phyloP scores from a whole-genome alignment of 2,113 vertebrate species.

The Salvelinus namaycush region DNA sequence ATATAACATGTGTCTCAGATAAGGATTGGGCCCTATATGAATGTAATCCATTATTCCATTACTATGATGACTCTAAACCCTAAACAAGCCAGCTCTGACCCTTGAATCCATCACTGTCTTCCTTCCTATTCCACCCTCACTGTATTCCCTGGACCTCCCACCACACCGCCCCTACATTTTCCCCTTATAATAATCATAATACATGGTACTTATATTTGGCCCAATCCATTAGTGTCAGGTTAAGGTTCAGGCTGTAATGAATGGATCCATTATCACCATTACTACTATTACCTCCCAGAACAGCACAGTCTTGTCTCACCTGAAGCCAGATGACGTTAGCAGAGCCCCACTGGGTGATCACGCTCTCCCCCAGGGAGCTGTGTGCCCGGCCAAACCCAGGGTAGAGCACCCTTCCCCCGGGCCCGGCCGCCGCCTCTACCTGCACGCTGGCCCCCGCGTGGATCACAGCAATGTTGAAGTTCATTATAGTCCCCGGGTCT shows the following conservation, averaged over 20 bases:
- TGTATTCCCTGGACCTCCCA: not conserved
- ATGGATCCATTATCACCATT: not conserved
- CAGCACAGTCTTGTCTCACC: conserved; percentile 60
- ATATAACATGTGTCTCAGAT: not conserved
- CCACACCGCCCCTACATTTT: not conserved
- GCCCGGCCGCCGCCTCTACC: conserved; percentile 71
- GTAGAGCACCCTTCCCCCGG: conserved; percentile 83
- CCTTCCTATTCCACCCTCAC: not conserved
- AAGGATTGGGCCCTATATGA: too few relatives aligned
- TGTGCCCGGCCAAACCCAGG: conserved; percentile 82
- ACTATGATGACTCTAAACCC: too few relatives aligned
- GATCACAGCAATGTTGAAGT: conserved; percentile 83
- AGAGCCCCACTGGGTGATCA: conserved; percentile 81
- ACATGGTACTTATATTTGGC: too few relatives aligned
- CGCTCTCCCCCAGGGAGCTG: conserved; percentile 79
- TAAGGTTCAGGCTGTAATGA: not conserved
- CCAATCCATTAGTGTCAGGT: not conserved
- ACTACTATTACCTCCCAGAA: not conserved
- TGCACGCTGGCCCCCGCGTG: conserved; percentile 73
- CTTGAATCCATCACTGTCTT: not conserved
- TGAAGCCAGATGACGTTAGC: conserved; percentile 89
- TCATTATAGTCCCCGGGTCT: conserved; percentile 73
- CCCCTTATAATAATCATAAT: not conserved
- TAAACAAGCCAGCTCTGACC: too few relatives aligned
- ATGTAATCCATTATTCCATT: too few relatives aligned